A percentile compares a stretch with the other conserved stretches of the same genome.
These are phyloP conservation scores for Clanis bilineata DNA, from an alignment of 2,888 invertebrate genomes.

Conservation along the genomic window DNA sequence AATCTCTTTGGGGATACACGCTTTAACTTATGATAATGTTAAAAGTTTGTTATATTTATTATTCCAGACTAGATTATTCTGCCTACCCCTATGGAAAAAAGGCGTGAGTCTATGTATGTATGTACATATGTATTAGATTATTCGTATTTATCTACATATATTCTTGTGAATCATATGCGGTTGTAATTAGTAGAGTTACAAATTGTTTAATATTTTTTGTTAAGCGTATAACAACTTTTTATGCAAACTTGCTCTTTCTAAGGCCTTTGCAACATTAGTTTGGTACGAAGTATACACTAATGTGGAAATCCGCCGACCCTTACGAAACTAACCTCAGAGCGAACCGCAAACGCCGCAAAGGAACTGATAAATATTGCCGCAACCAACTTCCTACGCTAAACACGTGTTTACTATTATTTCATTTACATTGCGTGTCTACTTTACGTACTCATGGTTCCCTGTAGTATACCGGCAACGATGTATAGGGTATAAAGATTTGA, in stretches of 20 bases:
- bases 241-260: neutral
- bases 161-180: no score
- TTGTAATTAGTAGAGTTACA: no score
- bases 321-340: neutral
- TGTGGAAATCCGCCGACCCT: neutral
- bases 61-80: no score
- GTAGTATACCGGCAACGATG: neutral
- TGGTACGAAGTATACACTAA: neutral
- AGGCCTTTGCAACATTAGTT: neutral
- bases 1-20: no score
- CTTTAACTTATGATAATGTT: no score
- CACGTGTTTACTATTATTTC: neutral
- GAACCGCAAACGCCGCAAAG: neutral
- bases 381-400: neutral
- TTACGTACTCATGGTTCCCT: no score
- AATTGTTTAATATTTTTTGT: no score
- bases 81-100: no score
- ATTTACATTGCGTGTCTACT: neutral
- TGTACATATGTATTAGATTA: no score
- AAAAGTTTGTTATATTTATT: no score
- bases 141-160: no score
- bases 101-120: no score
- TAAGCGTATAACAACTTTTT: neutral
- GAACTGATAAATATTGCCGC: slow-evolving; percentile 8
- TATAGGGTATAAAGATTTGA: neutral